Percentiles rank a stretch among this genome's conserved stretches.
Evolutionary conservation across 2,113 vertebrate species (phyloP).

Genomic region (Eurystomus gularis): DNA sequence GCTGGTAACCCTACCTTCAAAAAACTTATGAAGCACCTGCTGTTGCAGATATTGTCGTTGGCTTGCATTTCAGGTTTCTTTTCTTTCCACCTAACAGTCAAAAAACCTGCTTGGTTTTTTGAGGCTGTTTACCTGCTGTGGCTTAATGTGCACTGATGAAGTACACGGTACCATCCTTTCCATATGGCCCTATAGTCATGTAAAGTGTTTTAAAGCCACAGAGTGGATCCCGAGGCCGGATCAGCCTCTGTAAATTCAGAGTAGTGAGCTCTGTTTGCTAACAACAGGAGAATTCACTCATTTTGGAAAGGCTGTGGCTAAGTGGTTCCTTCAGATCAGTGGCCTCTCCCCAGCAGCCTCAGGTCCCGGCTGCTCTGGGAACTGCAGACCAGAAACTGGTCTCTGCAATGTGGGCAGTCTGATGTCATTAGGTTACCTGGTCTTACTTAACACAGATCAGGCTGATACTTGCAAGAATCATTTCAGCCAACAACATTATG

Average conservation of each 20-base stretch:
- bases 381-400: background rate
- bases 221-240: background rate
- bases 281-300: background rate
- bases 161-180: background rate
- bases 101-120: background rate
- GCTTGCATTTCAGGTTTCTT: background rate
- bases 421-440: background rate
- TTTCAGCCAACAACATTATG: background rate
- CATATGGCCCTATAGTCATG: background rate
- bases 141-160: accelerated
- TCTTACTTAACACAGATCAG: background rate
- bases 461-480: background rate
- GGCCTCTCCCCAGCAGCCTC: background rate
- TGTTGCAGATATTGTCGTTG: background rate
- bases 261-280: background rate
- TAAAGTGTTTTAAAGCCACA: background rate
- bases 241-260: background rate
- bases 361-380: background rate
- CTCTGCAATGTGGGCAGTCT: accelerated
- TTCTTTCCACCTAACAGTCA: background rate
- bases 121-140: background rate
- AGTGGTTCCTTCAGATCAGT: background rate
- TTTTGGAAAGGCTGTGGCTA: background rate
- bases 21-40: background rate
- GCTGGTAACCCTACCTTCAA: background rate